A percentile compares a stretch with the other conserved stretches of the same genome.
These are phyloP conservation scores for Avahi laniger DNA, from an alignment of 2,797 vertebrate genomes.

Conservation along the genomic window DNA sequence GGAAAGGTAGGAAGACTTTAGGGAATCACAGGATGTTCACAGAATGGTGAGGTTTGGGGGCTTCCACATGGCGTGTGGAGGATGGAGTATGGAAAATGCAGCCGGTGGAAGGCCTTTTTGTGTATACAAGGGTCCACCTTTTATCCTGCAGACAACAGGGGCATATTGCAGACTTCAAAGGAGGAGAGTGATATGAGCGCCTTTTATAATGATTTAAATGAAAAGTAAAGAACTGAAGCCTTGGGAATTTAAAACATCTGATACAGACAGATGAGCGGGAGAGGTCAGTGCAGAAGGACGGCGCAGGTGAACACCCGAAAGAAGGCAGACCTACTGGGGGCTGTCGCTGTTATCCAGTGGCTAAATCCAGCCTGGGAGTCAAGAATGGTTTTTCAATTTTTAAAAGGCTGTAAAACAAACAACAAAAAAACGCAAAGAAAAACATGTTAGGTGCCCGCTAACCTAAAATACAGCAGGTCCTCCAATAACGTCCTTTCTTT, in stretches of 20 bases:
- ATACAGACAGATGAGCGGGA: not conserved
- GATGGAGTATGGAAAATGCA: not conserved
- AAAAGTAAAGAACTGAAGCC: not conserved
- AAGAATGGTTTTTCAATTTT: not conserved
- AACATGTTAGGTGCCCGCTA: not conserved
- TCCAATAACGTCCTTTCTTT: no score
- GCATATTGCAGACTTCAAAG: not conserved
- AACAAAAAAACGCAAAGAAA: not conserved
- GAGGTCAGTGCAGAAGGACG: not conserved
- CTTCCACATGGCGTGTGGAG: not conserved
- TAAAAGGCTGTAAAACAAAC: constrained; percentile 19
- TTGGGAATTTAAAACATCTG: not conserved
- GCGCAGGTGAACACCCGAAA: not conserved
- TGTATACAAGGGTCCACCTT: not conserved
- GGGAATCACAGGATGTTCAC: not conserved
- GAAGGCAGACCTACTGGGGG: fast-evolving
- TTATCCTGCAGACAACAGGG: not conserved
- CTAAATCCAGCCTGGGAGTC: not conserved
- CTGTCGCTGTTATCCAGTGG: not conserved
- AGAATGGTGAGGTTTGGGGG: not conserved
- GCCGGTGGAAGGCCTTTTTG: not conserved
- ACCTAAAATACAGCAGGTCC: not conserved
- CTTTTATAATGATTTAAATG: not conserved
- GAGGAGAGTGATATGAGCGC: not conserved
- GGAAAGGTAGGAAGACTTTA: not conserved